phyloP scores from a whole-genome alignment of 1,140 invertebrate species.

The Bombyx mori region ASM3026992v2 NC_085109.1:9588001-9588500 shows the following conservation, averaged over 20 bases:
- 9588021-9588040: too few species aligned
- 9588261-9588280: slow-evolving; percentile 62
- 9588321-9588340: slow-evolving; percentile 31
- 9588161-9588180: slow-evolving; percentile 78
- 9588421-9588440: too few species aligned
- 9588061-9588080: too few species aligned
- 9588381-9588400: too few species aligned
- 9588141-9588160: slow-evolving; percentile 77
- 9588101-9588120: slow-evolving; percentile 73
- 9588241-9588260: slow-evolving; percentile 78
- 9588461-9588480: too few species aligned
- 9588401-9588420: too few species aligned
- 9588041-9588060: too few species aligned
- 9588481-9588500: too few species aligned
- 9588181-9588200: slow-evolving; percentile 78
- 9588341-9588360: neutral
- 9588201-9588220: slow-evolving; percentile 79
- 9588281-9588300: slow-evolving; percentile 53
- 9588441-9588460: too few species aligned
- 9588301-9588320: slow-evolving; percentile 46
- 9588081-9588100: slow-evolving; percentile 35
- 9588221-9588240: slow-evolving; percentile 77
- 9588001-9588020: too few species aligned
- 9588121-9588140: slow-evolving; percentile 77
- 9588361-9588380: too few species aligned